These are phyloP conservation scores for Silurus glanis DNA, from an alignment of 2,113 vertebrate species.

Conservation along the genomic window DNA sequence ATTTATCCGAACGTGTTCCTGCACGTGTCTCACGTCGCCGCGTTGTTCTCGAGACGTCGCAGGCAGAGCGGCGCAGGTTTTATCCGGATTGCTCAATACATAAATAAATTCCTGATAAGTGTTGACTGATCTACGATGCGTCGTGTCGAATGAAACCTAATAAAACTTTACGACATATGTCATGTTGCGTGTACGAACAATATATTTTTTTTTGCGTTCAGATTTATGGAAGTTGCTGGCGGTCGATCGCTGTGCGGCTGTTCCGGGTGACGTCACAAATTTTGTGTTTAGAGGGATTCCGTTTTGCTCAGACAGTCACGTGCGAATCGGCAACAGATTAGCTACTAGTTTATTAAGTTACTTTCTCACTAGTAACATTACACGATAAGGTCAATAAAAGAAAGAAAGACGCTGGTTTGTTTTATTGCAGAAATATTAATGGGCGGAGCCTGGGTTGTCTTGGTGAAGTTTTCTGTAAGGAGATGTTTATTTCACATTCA, in stretches of 20 bases:
- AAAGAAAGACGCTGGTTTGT: neutral
- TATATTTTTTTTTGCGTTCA: neutral
- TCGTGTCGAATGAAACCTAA: neutral
- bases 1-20: constrained; percentile 68
- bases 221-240: neutral
- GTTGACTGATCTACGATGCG: constrained; percentile 2
- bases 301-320: too few species aligned
- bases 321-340: neutral
- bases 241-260: neutral
- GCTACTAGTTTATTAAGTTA: neutral
- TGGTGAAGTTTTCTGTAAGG: neutral
- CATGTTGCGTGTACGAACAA: neutral
- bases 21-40: constrained; percentile 22
- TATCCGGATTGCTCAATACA: neutral
- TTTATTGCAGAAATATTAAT: neutral
- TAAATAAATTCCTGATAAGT: neutral
- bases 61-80: too few species aligned
- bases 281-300: neutral
- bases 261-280: neutral
- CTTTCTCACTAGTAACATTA: neutral
- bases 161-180: neutral
- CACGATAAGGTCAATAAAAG: neutral
- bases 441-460: neutral
- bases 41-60: neutral
- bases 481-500: neutral